These are phyloP conservation scores for Pseudorhombus dupliciocellatus DNA, from an alignment of 2,113 vertebrate species.

Conservation along the genomic window DNA sequence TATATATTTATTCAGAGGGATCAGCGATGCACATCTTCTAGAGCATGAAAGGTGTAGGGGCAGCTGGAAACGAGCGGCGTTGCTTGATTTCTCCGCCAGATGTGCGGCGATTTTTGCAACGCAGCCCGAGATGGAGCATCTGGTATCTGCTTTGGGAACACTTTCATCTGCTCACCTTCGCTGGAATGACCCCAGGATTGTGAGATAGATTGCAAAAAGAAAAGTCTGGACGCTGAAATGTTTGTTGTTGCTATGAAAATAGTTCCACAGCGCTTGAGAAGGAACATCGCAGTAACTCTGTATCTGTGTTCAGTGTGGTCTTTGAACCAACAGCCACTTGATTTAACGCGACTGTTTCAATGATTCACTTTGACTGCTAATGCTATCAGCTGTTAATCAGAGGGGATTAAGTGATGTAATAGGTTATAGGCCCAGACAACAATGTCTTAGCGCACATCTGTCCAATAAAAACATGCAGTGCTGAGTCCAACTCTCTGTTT, in stretches of 20 bases:
- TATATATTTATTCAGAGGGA: conserved; percentile 67
- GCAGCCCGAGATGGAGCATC: conserved; percentile 53
- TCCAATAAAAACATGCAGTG: conserved; percentile 23
- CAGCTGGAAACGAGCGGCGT: conserved; percentile 49
- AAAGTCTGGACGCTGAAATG: conserved; percentile 1
- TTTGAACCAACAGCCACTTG: background rate
- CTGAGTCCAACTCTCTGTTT: conserved; percentile 11
- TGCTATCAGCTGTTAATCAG: conserved; percentile 38
- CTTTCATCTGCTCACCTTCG: conserved; percentile 42
- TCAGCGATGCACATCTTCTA: conserved; percentile 55
- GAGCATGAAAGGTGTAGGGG: conserved; percentile 40
- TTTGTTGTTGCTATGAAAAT: conserved; percentile 1
- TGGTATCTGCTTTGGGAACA: conserved; percentile 60
- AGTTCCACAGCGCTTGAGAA: background rate
- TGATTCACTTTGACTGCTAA: conserved; percentile 25
- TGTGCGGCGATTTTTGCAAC: conserved; percentile 61
- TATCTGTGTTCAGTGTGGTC: background rate
- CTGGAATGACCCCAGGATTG: conserved; percentile 5
- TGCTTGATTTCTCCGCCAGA: conserved; percentile 70
- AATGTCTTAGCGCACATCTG: conserved; percentile 24
- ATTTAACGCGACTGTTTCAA: conserved; percentile 6
- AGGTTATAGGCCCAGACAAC: conserved; percentile 1
- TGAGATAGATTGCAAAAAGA: conserved; percentile 8
- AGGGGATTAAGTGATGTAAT: conserved; percentile 35
- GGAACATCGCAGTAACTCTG: background rate